These are phyloP conservation scores for Stegodyphus mimosarum DNA, from an alignment of 1,140 invertebrate genomes.

Conservation along the genomic window DNA sequence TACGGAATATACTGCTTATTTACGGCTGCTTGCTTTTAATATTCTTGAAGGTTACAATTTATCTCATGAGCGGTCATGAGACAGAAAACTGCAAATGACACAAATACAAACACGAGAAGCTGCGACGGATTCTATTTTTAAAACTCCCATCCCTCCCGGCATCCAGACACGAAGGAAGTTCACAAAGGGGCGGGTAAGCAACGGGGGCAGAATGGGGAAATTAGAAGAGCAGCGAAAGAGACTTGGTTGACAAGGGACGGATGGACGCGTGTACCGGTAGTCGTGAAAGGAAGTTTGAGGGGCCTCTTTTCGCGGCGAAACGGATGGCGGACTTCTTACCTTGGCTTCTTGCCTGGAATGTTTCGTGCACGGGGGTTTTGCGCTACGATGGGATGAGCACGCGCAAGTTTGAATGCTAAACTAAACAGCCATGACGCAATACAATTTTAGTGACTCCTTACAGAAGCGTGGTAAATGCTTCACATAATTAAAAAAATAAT, in stretches of 20 bases:
- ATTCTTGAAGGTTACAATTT: not conserved
- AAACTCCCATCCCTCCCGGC: too few relatives aligned
- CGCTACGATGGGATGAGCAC: too few relatives aligned
- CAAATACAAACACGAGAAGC: slow-evolving; percentile 10
- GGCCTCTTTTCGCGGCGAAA: not conserved
- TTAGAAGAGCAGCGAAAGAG: slow-evolving; percentile 11
- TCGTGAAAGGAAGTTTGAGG: too few relatives aligned
- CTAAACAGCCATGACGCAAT: too few relatives aligned
- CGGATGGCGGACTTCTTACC: slow-evolving; percentile 19
- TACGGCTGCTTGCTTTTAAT: too few relatives aligned
- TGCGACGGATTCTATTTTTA: slow-evolving; percentile 26
- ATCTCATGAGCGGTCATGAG: slow-evolving; percentile 29
- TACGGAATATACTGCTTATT: too few relatives aligned
- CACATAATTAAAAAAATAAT: too few relatives aligned
- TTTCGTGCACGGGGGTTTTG: too few relatives aligned
- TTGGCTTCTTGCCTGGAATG: slow-evolving; percentile 36
- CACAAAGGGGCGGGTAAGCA: not conserved
- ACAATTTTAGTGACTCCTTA: too few relatives aligned
- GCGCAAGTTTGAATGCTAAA: too few relatives aligned
- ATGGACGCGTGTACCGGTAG: not conserved
- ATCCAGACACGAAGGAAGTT: slow-evolving; percentile 23
- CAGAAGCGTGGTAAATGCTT: too few relatives aligned
- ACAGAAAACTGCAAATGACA: slow-evolving; percentile 29
- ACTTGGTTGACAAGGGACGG: slow-evolving; percentile 26
- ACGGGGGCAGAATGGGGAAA: not conserved